Evolutionary conservation across 2,113 vertebrate genomes (phyloP), one percentile per base, ranked within the genome.

Genomic region (Pandion haliaetus): DNA sequence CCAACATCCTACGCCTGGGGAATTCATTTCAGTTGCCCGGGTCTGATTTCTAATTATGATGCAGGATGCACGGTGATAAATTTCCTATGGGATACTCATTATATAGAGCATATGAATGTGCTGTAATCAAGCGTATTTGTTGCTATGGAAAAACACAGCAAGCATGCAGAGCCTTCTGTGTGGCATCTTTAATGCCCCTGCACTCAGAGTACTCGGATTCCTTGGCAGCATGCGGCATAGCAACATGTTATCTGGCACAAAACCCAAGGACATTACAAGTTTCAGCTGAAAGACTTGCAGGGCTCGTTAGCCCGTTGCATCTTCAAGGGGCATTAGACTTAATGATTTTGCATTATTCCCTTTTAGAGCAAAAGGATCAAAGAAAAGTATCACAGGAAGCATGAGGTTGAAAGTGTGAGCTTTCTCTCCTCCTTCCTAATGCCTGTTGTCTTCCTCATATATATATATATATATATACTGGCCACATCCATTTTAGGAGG

Each of bases 91-190:
- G 97, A 98, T 86, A 91, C 95, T 98, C 94, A 86, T 98, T 97
- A 98, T 95, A 90, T 90, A 94, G 92, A 96, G 93, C 93, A 97
- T 88, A 94, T 92, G 95, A 97, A 96, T 96, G 94, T 94, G 91
- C 93, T 93, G 96, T 97, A 98, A 98, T 98, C 97, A 97, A 92
- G 97, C 96, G 47, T 95, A 83, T 98, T 97, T 97, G 97, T 97
- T 98, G 97, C 97, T 97, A 97, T 95, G 97, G 97, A 94, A 96
- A 96, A 97, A 69, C 93, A 94, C 88, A 95, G 95, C 73, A 96
- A 91, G 89, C 93, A 96, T 24, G 93, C 85, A 86, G 85, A 92
- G 88, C 93, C 93, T 96, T 95, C 91, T 95, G 95, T 93, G 95
- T 96, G 96, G 97, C 91, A 95, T 93, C 96, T 91, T 82, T 65